phyloP scores from a whole-genome alignment of 2,113 vertebrate species.

The Vidua chalybeata region DNA sequence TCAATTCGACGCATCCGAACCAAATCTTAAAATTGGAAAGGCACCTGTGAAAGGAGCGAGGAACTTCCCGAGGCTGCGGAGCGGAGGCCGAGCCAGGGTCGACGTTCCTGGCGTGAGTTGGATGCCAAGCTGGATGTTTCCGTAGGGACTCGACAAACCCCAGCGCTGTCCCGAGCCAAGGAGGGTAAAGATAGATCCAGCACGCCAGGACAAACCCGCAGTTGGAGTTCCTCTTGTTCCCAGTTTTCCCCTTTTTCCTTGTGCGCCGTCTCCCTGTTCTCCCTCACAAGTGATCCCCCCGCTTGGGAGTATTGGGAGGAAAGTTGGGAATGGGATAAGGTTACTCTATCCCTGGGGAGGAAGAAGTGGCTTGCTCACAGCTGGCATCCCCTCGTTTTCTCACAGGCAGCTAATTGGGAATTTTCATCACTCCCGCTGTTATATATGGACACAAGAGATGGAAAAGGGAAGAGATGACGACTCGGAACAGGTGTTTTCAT shows the following conservation, averaged over 20 bases:
- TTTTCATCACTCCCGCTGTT: conserved; percentile 64
- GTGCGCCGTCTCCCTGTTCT: accelerated
- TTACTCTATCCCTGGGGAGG: not conserved
- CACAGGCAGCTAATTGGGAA: conserved; percentile 73
- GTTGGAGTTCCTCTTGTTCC: conserved; percentile 25
- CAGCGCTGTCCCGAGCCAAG: conserved; percentile 13
- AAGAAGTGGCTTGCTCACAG: conserved; percentile 3
- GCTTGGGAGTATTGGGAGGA: not conserved
- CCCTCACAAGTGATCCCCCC: not conserved
- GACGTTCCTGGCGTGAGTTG: conserved; percentile 57
- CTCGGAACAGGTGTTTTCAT: not conserved
- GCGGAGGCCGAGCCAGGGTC: not conserved
- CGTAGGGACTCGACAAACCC: conserved; percentile 36
- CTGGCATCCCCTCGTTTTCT: conserved; percentile 28
- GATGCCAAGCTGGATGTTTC: conserved; percentile 50
- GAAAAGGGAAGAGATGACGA: not conserved
- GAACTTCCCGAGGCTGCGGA: conserved; percentile 10
- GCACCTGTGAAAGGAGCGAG: conserved; percentile 51
- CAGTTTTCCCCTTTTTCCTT: not conserved
- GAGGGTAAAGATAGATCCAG: conserved; percentile 58
- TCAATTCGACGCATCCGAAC: not conserved
- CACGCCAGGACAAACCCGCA: conserved; percentile 69
- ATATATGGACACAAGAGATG: not conserved
- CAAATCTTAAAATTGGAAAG: conserved; percentile 41
- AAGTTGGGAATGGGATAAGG: conserved; percentile 1